Base-by-base conservation (phyloP, 2,888 invertebrate species). In the Spisula solida region DNA sequence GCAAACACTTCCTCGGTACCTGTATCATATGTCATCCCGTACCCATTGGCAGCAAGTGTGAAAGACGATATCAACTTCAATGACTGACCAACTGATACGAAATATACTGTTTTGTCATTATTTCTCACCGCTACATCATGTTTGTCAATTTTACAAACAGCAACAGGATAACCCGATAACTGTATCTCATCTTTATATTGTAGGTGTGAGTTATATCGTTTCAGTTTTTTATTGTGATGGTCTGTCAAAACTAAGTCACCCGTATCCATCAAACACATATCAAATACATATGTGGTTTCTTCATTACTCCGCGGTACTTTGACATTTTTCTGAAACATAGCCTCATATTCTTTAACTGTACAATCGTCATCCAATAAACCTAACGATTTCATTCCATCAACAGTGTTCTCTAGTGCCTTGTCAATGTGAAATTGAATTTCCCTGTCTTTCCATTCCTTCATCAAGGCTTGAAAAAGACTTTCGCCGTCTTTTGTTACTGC, bases 181-280 rank as follows among this genome's bases (percentile, higher is more conserved):
- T 48, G 81, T 29, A 81, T 81, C 20, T 55, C 55, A 14, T 81
- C 81, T 81, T 8, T 81, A 14, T 55, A 51, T 14, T 51, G 48
- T 31, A 81, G 51, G 4, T 81, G 6, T 81, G 51, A 51, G 12
- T 55, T 81, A 1, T 51, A 56, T 55, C 81, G 29, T 81, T 81
- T 81, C 55, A 51, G 81, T 31, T 31, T 25, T 55, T 48, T 51
- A 14, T 20, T 51, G 29, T 51, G 55, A 16, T 51, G 55, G 25
- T 81, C 81, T 6, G 55, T 56, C 31, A 55, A 31, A 16, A 81
- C 18, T 0, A 81, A 5, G n/a, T 51, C 55, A 18, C 81, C 81
- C 2, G 51, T 51, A 14, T 81, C 81, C 81, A 81, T 55, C 4
- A 81, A 10, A 12, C 81, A 81, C 5, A 81, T 56, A 51, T 56